Percentiles rank a stretch among this genome's conserved stretches.
These are phyloP conservation scores for Goniozus legneri DNA, from an alignment of 1,140 invertebrate species.

Conservation along the genomic window DNA sequence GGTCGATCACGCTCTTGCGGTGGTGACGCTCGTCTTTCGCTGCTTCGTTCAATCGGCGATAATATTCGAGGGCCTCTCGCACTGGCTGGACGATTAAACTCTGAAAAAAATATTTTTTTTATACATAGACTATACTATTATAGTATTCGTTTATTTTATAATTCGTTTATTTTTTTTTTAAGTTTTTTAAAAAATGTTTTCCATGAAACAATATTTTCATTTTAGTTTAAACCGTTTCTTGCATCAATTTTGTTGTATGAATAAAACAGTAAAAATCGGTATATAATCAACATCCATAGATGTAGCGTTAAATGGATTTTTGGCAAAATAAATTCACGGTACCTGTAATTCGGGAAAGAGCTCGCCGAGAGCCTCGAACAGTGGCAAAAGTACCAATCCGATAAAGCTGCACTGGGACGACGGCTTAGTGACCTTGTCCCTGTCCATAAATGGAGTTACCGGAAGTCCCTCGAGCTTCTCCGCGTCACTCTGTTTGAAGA, in stretches of 20 bases:
- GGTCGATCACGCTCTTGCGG: conserved; percentile 59
- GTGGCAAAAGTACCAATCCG: conserved; percentile 75
- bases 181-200: too few relatives aligned
- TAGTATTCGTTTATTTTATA: too few relatives aligned
- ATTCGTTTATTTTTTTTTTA: too few relatives aligned
- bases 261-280: too few relatives aligned
- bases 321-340: conserved; percentile 9
- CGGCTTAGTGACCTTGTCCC: conserved; percentile 85
- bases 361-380: conserved; percentile 74
- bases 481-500: conserved; percentile 79
- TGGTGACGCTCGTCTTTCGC: conserved; percentile 62
- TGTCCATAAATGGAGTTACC: conserved; percentile 86
- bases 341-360: conserved; percentile 69
- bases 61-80: conserved; percentile 59
- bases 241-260: too few relatives aligned
- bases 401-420: conserved; percentile 85
- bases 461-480: conserved; percentile 82
- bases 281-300: too few relatives aligned
- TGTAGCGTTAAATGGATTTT: too few relatives aligned
- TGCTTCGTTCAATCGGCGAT: conserved; percentile 63
- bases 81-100: conserved; percentile 62
- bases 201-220: too few relatives aligned
- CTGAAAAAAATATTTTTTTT: too few relatives aligned
- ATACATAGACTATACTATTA: too few relatives aligned
- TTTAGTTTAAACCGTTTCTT: too few relatives aligned